These are phyloP conservation scores for Leptinotarsa haldemani DNA, from an alignment of 2,888 invertebrate genomes.

Conservation along the genomic window DNA sequence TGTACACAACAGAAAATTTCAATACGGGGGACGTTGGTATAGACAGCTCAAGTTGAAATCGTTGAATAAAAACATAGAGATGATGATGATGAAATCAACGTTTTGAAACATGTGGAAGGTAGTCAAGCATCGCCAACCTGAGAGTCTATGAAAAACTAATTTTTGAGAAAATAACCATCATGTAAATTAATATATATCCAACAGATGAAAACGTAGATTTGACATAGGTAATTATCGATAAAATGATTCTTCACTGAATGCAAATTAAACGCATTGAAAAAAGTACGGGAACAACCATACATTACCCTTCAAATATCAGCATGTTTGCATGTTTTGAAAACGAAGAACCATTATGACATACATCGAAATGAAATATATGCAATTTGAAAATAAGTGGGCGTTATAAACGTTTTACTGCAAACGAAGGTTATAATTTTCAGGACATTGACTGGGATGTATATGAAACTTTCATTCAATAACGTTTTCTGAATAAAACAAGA, in stretches of 20 bases:
- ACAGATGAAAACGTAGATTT: too few species aligned
- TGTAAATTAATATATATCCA: too few species aligned
- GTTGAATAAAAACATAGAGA: too few species aligned
- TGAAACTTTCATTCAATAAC: conserved; percentile 44
- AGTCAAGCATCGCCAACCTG: too few species aligned
- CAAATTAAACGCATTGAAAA: neutral
- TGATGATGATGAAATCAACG: too few species aligned
- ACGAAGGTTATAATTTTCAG: conserved; percentile 46
- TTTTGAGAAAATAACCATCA: too few species aligned
- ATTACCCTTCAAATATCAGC: conserved; percentile 23
- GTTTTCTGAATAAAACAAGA: conserved; percentile 38
- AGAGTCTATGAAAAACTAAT: too few species aligned
- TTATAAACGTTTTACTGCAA: conserved; percentile 35
- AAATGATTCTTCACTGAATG: neutral
- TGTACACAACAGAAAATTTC: too few species aligned
- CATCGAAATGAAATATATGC: conserved; percentile 49
- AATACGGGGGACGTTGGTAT: too few species aligned
- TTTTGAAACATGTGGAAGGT: too few species aligned
- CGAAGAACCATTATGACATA: conserved; percentile 51
- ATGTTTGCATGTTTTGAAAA: conserved; percentile 44
- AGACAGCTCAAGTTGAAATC: too few species aligned
- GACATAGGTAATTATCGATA: too few species aligned
- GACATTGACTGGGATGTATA: conserved; percentile 45
- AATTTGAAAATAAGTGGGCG: conserved; percentile 51
- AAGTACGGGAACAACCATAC: neutral